phyloP scores from a whole-genome alignment of 2,888 invertebrate genomes.

The Octodonta nipae region DNA sequence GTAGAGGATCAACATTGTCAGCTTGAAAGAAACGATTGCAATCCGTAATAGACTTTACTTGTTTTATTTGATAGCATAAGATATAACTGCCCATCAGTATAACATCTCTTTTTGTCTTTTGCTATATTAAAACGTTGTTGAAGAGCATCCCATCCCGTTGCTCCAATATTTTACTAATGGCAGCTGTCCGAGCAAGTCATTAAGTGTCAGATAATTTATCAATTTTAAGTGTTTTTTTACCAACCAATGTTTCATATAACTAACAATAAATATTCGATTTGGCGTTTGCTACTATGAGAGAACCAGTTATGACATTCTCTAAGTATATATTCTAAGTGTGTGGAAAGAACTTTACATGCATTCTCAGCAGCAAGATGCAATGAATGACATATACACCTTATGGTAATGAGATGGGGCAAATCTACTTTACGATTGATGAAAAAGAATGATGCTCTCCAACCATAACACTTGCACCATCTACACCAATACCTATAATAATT shows the following conservation, averaged over 20 bases:
- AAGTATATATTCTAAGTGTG: no score
- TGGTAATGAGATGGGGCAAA: no score
- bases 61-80: no score
- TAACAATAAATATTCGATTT: no score
- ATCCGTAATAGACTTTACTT: no score
- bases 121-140: background rate
- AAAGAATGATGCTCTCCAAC: background rate
- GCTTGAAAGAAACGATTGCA: no score
- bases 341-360: background rate
- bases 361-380: background rate
- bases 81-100: no score
- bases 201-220: background rate
- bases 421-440: background rate
- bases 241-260: background rate
- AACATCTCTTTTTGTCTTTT: background rate
- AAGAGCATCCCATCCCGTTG: conserved; percentile 1
- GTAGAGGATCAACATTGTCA: background rate
- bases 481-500: background rate
- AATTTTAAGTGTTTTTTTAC: background rate
- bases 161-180: background rate
- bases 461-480: conserved; percentile 1
- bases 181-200: background rate
- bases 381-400: background rate
- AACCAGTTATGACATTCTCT: no score
- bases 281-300: no score